These are phyloP conservation scores for Frankliniella fusca DNA, from an alignment of 2,888 invertebrate species.

Conservation along the genomic window DNA sequence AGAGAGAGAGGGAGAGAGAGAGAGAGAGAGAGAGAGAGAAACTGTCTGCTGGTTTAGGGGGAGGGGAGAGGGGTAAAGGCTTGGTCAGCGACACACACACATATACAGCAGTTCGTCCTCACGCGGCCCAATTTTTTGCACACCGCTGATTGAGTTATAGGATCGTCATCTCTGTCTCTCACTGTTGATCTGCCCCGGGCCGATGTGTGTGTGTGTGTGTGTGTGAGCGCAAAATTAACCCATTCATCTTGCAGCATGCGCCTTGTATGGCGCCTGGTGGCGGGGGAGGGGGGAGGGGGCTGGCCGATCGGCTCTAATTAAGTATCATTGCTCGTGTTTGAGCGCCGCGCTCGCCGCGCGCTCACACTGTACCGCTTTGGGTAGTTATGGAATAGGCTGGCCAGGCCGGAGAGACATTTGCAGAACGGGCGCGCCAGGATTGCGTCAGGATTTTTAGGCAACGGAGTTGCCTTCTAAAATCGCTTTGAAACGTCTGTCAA, in stretches of 20 bases:
- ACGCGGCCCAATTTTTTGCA: not conserved
- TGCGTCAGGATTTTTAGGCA: not conserved
- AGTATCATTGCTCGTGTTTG: constrained; percentile 16
- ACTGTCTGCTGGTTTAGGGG: too few relatives aligned
- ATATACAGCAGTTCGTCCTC: not conserved
- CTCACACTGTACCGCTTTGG: too few relatives aligned
- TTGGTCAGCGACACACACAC: not conserved
- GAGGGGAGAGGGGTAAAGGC: too few relatives aligned
- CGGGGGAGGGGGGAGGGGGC: not conserved
- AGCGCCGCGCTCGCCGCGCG: not conserved
- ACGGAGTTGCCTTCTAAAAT: too few relatives aligned
- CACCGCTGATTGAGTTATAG: constrained; percentile 17
- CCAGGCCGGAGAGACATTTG: not conserved
- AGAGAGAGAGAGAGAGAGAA: too few relatives aligned
- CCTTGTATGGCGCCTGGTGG: constrained; percentile 15
- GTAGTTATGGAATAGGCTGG: too few relatives aligned
- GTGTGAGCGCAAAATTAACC: constrained; percentile 12
- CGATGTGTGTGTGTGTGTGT: not conserved
- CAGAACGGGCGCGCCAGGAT: not conserved
- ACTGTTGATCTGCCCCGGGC: not conserved
- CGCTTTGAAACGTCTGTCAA: too few relatives aligned
- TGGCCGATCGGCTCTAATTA: constrained; percentile 6
- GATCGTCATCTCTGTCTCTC: not conserved
- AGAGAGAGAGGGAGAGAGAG: too few relatives aligned
- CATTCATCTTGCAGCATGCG: constrained; percentile 22